A percentile compares a stretch with the other conserved stretches of the same genome.
These are phyloP conservation scores for Pitangus sulphuratus DNA, from an alignment of 2,797 vertebrate genomes.

Conservation along the genomic window DNA sequence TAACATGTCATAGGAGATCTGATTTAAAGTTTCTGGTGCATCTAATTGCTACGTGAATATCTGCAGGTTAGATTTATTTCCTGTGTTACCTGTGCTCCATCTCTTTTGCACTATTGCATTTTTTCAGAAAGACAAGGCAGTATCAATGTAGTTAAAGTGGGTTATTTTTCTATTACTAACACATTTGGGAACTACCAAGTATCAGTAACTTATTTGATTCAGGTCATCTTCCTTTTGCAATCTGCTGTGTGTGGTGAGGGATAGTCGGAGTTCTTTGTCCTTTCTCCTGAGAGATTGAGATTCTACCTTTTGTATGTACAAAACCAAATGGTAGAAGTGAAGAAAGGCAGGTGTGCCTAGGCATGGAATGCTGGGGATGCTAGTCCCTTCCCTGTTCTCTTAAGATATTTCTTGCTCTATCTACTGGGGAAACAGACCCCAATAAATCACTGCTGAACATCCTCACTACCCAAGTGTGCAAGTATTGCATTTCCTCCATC, in stretches of 20 bases:
- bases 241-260: neutral
- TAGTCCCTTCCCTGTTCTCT: neutral
- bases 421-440: accelerated
- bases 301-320: neutral
- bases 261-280: neutral
- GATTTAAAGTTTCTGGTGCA: neutral
- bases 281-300: neutral
- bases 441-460: neutral
- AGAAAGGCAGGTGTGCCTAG: neutral
- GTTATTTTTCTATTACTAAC: slow-evolving; percentile 55
- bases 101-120: neutral
- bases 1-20: neutral
- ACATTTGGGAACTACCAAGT: slow-evolving; percentile 9
- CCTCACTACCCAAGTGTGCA: neutral
- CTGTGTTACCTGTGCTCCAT: neutral
- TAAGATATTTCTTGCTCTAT: neutral
- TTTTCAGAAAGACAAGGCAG: neutral
- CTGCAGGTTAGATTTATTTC: neutral
- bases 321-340: neutral
- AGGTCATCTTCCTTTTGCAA: slow-evolving; percentile 2
- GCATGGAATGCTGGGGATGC: neutral
- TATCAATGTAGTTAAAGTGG: slow-evolving; percentile 32
- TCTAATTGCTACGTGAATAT: neutral
- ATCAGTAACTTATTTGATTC: slow-evolving; percentile 29
- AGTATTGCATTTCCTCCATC: neutral